Evolutionary conservation across 64 coral and sea anemone species (phyloP), one percentile per base, ranked within the genome.

Genomic region (Actinia tenebrosa): DNA sequence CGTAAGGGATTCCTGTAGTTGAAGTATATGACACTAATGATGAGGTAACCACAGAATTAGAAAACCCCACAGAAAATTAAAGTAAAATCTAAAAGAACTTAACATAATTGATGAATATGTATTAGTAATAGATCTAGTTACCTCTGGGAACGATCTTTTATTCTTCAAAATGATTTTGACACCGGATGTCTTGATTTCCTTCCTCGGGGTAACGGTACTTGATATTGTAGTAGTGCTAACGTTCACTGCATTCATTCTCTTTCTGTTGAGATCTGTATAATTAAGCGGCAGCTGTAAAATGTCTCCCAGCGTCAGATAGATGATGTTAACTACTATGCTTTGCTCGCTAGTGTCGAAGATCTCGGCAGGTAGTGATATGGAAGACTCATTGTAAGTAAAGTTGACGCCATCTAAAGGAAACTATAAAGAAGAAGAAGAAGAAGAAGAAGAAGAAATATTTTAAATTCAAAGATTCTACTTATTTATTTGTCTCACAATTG

Each of bases 131-230:
- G 13, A 42, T 42, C 69, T 10, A 75, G 14, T 20, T 75, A 75
- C 69, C 69, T 75, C 42, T 30, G 13, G 7, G 0, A 75, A 26
- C n/a, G n/a, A 53, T 53, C 50, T 81, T 50, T 53, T 53, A 53
- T 81, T 53, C 43, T 1, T 44, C 18, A 81, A 14, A 81, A 22
- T 19, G 4, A 81, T 81, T 81, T 81, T 81, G 16, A 81, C 77
- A 17, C 10, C 45, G 8, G 79, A 47, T 50, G 53, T 22, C 43
- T 50, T 37, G 14, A 53, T 50, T 4, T 20, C 46, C 27, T 53
- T 81, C 45, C 44, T 81, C 53, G 79, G 79, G 2, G 5, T 81
- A 15, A 81, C 79, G 45, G 79, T 81, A 81, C 79, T 81, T 52
- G 79, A 81, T 7, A 81, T 16, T 50, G 53, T 81, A 10, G 27